Base-by-base conservation (phyloP, 1,140 invertebrate genomes). In the Drosophila tropicalis region DNA sequence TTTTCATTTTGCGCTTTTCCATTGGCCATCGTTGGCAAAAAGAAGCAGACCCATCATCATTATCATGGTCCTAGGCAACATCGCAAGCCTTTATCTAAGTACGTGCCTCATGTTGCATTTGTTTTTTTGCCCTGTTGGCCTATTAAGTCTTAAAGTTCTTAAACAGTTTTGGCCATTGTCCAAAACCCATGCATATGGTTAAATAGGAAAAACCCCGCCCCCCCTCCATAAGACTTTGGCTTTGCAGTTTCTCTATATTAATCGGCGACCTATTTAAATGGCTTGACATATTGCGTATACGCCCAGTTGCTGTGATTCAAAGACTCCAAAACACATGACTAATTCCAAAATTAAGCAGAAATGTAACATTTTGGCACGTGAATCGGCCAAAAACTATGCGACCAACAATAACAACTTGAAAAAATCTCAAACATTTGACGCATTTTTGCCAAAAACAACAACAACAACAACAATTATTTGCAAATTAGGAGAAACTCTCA, bases 1-100 rank as follows among this genome's bases (percentile, higher is more conserved):
- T 90, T 90, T 90, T 90, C 87, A 91, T 84, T 80, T 76, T 83
- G 74, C 77, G 77, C 83, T 90, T 87, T 90, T 90, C 84, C 83
- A 70, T 55, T 66, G 40, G 2, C 44, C 10, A 47, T 51, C 17
- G 44, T 51, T 51, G 44, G 17, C 10, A 19, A 19, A 51, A 51
- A 51, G 44, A 51, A 9, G 7, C 17, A 51, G 44, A 12, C 17
- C 44, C 44, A 22, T 51, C 44, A 51, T 51, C 44, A 51, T 47
- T 17, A 44, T 47, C 7, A 19, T 17, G 15, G 2, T 51, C 12
- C 17, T 51, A 22, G 44, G 34, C 64, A 56, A 29, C 51, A 64
- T 32, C n/a, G n/a, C n/a, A 22, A 29, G 34, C 36, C 51, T 29
- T 29, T 47, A 17, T 47, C 2, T 47, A 56, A 41, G 66, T 84